phyloP scores from a whole-genome alignment of 2,113 vertebrate genomes.

The Toxotes jaculatrix region DNA sequence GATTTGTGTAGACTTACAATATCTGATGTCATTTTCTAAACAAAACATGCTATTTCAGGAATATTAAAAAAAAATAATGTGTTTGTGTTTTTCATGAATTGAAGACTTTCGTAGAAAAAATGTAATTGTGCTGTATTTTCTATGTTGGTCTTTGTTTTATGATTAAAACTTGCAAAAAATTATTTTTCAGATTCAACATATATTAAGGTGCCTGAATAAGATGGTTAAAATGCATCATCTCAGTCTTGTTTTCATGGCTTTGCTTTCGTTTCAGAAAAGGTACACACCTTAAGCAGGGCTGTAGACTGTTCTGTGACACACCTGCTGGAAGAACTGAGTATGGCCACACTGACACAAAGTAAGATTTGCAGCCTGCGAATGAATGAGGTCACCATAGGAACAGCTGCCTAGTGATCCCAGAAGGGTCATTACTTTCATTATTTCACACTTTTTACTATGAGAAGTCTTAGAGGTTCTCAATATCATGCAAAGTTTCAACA shows the following conservation, averaged over 20 bases:
- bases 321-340: not conserved
- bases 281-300: not conserved
- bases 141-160: constrained; percentile 51
- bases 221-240: not conserved
- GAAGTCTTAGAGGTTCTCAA: not conserved
- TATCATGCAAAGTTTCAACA: not conserved
- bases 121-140: constrained; percentile 55
- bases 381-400: not conserved
- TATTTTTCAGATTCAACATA: not conserved
- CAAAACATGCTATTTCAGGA: constrained; percentile 29
- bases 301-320: not conserved
- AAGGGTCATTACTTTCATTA: no score
- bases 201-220: not conserved
- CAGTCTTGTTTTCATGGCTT: not conserved
- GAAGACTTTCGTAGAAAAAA: constrained; percentile 53
- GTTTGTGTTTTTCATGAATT: constrained; percentile 55
- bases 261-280: not conserved
- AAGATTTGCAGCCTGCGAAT: not conserved
- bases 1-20: constrained; percentile 42
- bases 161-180: constrained; percentile 52
- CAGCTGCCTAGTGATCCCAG: not conserved
- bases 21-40: constrained; percentile 56
- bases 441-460: no score
- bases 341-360: not conserved
- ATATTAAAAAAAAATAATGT: constrained; percentile 30